These are phyloP conservation scores for Perdita meconis DNA, from an alignment of 2,888 invertebrate genomes.

Conservation along the genomic window DNA sequence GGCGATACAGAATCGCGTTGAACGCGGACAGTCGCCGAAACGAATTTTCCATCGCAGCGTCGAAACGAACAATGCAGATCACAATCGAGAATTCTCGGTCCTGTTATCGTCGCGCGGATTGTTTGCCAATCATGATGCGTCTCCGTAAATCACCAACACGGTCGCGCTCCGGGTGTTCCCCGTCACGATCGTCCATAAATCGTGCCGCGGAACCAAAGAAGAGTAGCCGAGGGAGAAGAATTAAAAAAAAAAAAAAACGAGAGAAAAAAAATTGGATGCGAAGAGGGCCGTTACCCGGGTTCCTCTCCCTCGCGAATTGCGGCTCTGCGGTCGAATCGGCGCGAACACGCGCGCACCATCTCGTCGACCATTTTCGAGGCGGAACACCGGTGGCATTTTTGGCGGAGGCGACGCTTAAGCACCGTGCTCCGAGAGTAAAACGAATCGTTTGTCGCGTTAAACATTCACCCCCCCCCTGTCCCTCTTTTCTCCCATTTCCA, in stretches of 20 bases:
- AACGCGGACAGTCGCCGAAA: not conserved
- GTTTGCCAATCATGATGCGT: constrained; percentile 55
- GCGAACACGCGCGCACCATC: constrained; percentile 12
- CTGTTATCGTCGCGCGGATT: constrained; percentile 74
- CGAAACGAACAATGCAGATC: not conserved
- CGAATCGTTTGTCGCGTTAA: constrained; percentile 54
- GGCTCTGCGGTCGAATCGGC: constrained; percentile 48
- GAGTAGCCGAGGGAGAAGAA: constrained; percentile 24
- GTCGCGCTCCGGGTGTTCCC: constrained; percentile 28
- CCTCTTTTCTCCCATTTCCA: constrained; percentile 16
- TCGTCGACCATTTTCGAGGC: constrained; percentile 35
- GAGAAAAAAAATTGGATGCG: constrained; percentile 38
- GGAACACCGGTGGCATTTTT: constrained; percentile 9
- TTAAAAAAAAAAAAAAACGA: constrained; percentile 56
- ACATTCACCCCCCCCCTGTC: constrained; percentile 49
- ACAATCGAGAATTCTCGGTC: constrained; percentile 15
- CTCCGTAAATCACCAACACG: constrained; percentile 45
- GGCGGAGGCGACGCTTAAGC: constrained; percentile 40
- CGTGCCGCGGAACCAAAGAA: constrained; percentile 70
- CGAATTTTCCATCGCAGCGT: not conserved
- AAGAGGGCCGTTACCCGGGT: constrained; percentile 3
- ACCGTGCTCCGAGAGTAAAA: constrained; percentile 44
- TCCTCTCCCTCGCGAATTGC: constrained; percentile 31
- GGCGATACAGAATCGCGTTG: not conserved
- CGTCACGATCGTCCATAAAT: constrained; percentile 71